Evolutionary conservation across 2,888 invertebrate species (phyloP).

Genomic region (Drosophila birchii): DNA sequence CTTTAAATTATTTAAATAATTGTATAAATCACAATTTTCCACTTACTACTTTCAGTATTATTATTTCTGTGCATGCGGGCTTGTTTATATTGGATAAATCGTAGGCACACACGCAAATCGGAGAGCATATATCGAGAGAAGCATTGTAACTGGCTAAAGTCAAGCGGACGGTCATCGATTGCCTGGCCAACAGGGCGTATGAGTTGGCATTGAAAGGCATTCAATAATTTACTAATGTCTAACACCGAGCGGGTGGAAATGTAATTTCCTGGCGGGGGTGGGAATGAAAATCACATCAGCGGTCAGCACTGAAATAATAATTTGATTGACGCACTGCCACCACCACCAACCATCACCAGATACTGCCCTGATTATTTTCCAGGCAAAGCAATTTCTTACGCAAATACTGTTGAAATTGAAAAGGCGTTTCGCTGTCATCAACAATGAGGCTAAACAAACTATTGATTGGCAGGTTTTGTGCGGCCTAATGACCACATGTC

Average conservation of each 20-base stretch:
- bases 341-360: not conserved
- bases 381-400: slow-evolving; percentile 47
- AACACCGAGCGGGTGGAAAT: not conserved
- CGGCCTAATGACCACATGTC: slow-evolving; percentile 44
- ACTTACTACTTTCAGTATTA: not conserved
- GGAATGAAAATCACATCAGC: slow-evolving; percentile 25
- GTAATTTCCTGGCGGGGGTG: not conserved
- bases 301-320: slow-evolving; percentile 51
- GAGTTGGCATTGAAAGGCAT: slow-evolving; percentile 53
- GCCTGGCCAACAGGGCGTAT: slow-evolving; percentile 43
- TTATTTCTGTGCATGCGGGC: slow-evolving; percentile 23
- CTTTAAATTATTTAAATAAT: not conserved
- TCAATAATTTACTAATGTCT: slow-evolving; percentile 66
- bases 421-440: slow-evolving; percentile 47
- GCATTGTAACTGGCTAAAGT: slow-evolving; percentile 6
- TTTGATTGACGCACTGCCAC: slow-evolving; percentile 21
- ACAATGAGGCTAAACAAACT: slow-evolving; percentile 33
- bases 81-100: slow-evolving; percentile 33
- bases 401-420: slow-evolving; percentile 57
- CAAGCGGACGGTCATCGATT: slow-evolving; percentile 50
- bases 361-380: slow-evolving; percentile 37
- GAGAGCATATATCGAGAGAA: slow-evolving; percentile 11
- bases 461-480: slow-evolving; percentile 45
- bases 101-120: slow-evolving; percentile 52
- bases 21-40: not conserved